Evolutionary conservation across 2,113 vertebrate species (phyloP), one percentile per base, ranked within the genome.

Genomic region (Mesocricetus auratus): DNA sequence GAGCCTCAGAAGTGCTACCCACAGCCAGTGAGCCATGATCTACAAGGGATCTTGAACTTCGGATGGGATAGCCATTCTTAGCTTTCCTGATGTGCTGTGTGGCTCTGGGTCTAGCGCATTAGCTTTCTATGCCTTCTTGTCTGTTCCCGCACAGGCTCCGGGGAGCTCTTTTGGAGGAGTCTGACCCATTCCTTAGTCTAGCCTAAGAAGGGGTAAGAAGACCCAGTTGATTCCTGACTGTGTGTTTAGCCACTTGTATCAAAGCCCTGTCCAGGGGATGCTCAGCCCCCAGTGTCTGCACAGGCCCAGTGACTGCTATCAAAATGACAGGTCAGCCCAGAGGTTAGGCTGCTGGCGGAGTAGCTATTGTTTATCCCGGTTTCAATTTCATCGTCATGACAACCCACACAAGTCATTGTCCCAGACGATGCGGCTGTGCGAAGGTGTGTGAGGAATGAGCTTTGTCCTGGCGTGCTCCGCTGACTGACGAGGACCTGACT

Each of bases 331-430:
- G 96, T 96, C 96, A 89, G 95, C 75, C 7, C 36, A 1, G 90
- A 95, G 97, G 94, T 97, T 68, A 95, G 71, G 93, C 69, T 92
- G 94, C 85, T 53, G 69, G 81, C 92, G 77, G 93, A 96, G 94
- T 73, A 95, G 96, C 97, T 94, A 96, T 95, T 97, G 97, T 97
- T 97, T 97, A 97, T 92, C 96, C 87, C 62, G 60, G 96, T 94
- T 97, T 94, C 96, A 97, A 93, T 97, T 96, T 97, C 96, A 97
- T 97, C 3, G 94, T 94, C 96, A 97, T 97, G 96, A 97, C 96
- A 97, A 97, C 97, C 94, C 94, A 81, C 88, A 81, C 83, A 91
- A 87, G 82, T 92, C 93, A 81, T 81, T 81, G 89, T 97, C 78
- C 7, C 9, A 56, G 93, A 39, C 4, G 0, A 33, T 66, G 96